Evolutionary conservation across 1,140 invertebrate species (phyloP), one percentile per base, ranked within the genome.

Genomic region (Bathynomus jamesi): DNA sequence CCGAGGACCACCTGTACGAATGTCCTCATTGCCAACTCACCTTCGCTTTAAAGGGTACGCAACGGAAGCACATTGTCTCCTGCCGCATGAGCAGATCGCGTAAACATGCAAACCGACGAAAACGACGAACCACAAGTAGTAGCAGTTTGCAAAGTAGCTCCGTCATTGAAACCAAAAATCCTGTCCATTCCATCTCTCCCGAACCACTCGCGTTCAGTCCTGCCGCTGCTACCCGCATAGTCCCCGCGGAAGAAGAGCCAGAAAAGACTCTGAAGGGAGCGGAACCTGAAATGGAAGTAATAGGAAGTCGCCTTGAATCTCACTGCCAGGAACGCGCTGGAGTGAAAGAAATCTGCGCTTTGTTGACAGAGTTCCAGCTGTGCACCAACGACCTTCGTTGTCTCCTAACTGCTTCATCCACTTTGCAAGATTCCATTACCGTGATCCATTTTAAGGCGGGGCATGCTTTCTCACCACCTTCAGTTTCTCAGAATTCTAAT

Each of bases 21-120:
- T 76, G 75, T 46, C 75, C 72, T 21, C 69, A 76, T 62, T 76
- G 75, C 62, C 75, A 76, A 28, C 66, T 76, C 30, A 76, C 75
- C 21, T 76, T 76, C 69, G 75, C 75, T 21, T 67, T 69, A 4
- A 76, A 76, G 62, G 72, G 71, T 21, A 76, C 75, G 3, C 75
- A 76, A 27, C 62, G 72, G 31, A 73, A 76, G 40, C 75, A 76
- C 29, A 73, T 69, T 21, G 65, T 65, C n/a, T 76, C 75, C 11
- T 76, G 75, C 30, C 63, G 75, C 17, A 28, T 71, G n/a, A 66
- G 61, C 27, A 66, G 66, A 46, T 65, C 53, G 46, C 66, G 60
- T n/a, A 61, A 70, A 67, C 65, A 53, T 53, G 40, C 11, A 3
- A 11, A 53, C 13, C 40, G 40, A 1, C 13, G 21, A 53, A 53